A percentile compares a stretch with the other conserved stretches of the same genome.
These are phyloP conservation scores for Cerastis rubricosa DNA, from an alignment of 2,888 invertebrate genomes.

Conservation along the genomic window DNA sequence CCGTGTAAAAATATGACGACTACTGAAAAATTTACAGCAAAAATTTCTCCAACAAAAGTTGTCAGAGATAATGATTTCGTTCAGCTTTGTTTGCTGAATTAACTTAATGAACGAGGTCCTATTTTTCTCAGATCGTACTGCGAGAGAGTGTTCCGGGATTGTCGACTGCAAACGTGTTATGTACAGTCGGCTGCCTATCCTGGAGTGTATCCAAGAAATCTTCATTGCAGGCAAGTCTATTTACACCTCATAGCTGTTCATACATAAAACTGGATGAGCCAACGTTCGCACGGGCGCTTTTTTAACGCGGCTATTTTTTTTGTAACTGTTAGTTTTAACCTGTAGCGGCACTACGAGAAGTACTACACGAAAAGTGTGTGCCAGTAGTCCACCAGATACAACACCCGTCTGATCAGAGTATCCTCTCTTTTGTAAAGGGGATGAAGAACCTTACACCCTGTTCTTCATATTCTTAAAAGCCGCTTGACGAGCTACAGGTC, in stretches of 20 bases:
- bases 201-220: slow-evolving; percentile 97
- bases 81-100: slow-evolving; percentile 60
- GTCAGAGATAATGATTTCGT: slow-evolving; percentile 60
- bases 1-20: slow-evolving; percentile 32
- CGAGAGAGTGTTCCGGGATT: slow-evolving; percentile 96
- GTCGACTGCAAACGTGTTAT: slow-evolving; percentile 97
- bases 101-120: slow-evolving; percentile 58
- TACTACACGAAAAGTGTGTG: no score
- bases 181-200: slow-evolving; percentile 98
- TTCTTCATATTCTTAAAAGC: no score
- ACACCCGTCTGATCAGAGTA: no score
- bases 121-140: slow-evolving; percentile 93
- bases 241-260: slow-evolving; percentile 11
- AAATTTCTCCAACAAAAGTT: slow-evolving; percentile 50
- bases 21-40: slow-evolving; percentile 39
- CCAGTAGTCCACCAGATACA: no score
- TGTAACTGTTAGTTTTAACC: no score
- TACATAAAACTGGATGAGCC: neutral
- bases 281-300: neutral
- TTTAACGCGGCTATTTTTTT: neutral
- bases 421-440: no score
- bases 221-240: slow-evolving; percentile 93
- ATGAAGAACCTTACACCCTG: no score
- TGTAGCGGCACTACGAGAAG: no score
- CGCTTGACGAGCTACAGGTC: neutral